These are phyloP conservation scores for Pseudocheirus occidentalis DNA, from an alignment of 2,797 vertebrate species.

Conservation along the genomic window DNA sequence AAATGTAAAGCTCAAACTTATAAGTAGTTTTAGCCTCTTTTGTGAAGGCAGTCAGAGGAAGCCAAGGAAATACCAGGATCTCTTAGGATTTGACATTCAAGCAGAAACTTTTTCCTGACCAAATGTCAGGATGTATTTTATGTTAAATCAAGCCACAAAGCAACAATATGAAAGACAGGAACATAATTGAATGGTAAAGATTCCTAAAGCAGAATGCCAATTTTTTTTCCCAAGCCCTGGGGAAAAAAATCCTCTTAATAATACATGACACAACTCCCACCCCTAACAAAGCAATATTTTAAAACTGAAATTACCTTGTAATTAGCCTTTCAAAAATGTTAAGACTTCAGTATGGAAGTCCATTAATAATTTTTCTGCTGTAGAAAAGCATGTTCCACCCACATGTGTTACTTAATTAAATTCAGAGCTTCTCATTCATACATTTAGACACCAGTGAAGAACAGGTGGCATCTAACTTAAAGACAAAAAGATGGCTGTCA, in stretches of 20 bases:
- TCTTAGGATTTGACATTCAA: constrained; percentile 24
- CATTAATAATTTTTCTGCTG: constrained; percentile 87
- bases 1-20: constrained; percentile 36
- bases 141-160: not conserved
- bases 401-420: constrained; percentile 87
- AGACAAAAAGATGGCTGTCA: constrained; percentile 80
- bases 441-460: constrained; percentile 80
- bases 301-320: constrained; percentile 88
- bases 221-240: constrained; percentile 70
- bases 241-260: constrained; percentile 75
- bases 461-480: constrained; percentile 85
- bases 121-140: constrained; percentile 10
- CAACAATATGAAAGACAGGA: constrained; percentile 56
- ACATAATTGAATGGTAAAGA: constrained; percentile 66
- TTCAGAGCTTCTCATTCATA: constrained; percentile 82
- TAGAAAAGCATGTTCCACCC: constrained; percentile 84
- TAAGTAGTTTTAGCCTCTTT: constrained; percentile 48
- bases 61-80: constrained; percentile 20
- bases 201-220: constrained; percentile 68
- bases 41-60: constrained; percentile 31
- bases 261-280: constrained; percentile 82
- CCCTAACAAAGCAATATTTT: constrained; percentile 86
- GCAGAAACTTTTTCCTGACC: constrained; percentile 16
- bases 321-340: constrained; percentile 88
- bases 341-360: constrained; percentile 86